These are phyloP conservation scores for Gymnarchus niloticus DNA, from an alignment of 2,113 vertebrate genomes.

Conservation along the genomic window DNA sequence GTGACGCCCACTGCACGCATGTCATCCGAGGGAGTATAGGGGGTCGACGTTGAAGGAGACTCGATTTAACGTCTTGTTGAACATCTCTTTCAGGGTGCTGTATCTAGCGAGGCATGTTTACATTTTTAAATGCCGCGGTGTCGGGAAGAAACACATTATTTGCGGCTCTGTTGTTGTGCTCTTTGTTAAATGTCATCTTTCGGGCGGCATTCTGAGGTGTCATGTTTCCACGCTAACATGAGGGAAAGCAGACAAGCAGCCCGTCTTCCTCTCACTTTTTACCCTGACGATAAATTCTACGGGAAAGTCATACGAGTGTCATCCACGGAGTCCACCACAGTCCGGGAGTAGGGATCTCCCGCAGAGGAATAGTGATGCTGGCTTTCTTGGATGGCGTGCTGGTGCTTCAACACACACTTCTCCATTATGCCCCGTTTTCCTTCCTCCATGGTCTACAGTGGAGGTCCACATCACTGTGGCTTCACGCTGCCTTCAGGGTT, in stretches of 20 bases:
- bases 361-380: constrained; percentile 23
- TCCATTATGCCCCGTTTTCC: neutral
- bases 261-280: no score
- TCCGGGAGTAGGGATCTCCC: no score
- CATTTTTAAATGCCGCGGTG: constrained; percentile 2
- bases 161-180: neutral
- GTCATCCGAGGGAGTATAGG: neutral
- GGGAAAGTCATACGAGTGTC: no score
- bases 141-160: neutral
- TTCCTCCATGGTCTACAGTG: neutral
- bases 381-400: neutral
- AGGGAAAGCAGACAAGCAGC: neutral
- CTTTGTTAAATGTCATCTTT: constrained; percentile 28
- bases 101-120: neutral
- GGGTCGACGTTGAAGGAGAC: neutral
- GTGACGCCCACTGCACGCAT: no score
- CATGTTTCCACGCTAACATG: neutral
- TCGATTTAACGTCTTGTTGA: neutral
- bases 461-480: neutral
- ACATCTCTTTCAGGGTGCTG: neutral
- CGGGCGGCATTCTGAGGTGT: constrained; percentile 1
- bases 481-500: neutral
- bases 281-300: no score
- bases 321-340: no score
- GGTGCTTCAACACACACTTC: neutral